Percentiles rank a stretch among this genome's conserved stretches.
Conservation (phyloP, 1,140 invertebrate genomes). For the Venustaconcha ellipsiformis region DNA sequence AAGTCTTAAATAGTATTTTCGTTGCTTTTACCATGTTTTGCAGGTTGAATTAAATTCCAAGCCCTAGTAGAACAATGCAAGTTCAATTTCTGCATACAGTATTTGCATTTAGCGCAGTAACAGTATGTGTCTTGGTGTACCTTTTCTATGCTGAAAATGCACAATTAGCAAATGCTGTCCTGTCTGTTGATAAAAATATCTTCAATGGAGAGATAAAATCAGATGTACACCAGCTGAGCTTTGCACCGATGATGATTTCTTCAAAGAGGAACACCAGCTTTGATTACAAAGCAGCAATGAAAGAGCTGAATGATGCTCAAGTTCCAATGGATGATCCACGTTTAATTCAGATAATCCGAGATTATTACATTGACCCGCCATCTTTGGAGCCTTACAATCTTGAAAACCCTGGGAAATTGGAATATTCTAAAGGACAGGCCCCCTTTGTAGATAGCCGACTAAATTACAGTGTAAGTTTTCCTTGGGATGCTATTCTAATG, state of each 20-base stretch:
- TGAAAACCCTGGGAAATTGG: conserved; percentile 5
- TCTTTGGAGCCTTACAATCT: conserved; percentile 21
- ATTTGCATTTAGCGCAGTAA: too few species aligned
- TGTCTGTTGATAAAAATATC: too few species aligned
- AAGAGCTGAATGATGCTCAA: conserved; percentile 1
- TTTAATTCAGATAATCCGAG: conserved; percentile 13
- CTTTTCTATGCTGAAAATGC: too few species aligned
- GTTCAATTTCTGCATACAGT: too few species aligned
- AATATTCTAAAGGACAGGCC: conserved; percentile 18
- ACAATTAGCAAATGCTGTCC: too few species aligned
- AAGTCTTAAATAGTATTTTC: too few species aligned
- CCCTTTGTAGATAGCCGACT: conserved; percentile 14
- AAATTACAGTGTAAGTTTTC: background rate
- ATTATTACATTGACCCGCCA: conserved; percentile 23
- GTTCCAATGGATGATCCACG: conserved; percentile 18
- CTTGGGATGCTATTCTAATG: too few species aligned
- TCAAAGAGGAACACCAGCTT: conserved; percentile 1
- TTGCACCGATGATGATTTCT: background rate
- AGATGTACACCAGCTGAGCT: background rate
- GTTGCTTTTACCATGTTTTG: too few species aligned
- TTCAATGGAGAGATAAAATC: background rate
- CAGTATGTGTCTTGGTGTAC: too few species aligned
- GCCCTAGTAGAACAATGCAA: too few species aligned
- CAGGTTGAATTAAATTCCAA: too few species aligned
- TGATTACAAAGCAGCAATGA: conserved; percentile 15